A percentile compares a stretch with the other conserved stretches of the same genome.
These are phyloP conservation scores for Pelobates cultripes DNA, from an alignment of 2,797 vertebrate genomes.

Conservation along the genomic window DNA sequence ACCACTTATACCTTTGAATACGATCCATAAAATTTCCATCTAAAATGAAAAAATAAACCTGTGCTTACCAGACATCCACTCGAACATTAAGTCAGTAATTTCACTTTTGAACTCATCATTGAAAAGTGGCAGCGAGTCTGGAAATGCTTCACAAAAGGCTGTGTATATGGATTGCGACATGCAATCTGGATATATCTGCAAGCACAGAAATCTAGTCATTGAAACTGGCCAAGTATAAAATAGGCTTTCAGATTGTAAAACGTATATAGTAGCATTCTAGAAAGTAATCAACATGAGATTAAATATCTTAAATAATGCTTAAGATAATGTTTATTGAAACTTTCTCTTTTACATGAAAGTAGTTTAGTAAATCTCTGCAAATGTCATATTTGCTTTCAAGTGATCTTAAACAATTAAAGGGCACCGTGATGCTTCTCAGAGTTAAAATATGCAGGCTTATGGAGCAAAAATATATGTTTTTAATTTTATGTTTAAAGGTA, in stretches of 20 bases:
- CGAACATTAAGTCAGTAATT: constrained; percentile 62
- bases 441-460: no score
- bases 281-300: no score
- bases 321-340: no score
- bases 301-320: no score
- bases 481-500: no score
- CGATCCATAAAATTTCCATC: background rate
- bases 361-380: no score
- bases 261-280: background rate
- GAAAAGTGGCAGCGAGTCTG: constrained; percentile 61
- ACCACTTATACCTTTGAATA: no score
- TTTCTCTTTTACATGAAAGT: no score
- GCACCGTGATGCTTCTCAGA: no score
- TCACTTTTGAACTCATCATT: constrained; percentile 65
- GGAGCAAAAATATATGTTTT: no score
- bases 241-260: background rate
- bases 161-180: constrained; percentile 65
- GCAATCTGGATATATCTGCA: constrained; percentile 66
- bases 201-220: constrained; percentile 45
- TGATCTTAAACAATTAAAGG: no score
- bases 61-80: constrained; percentile 69
- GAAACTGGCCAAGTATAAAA: background rate
- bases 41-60: background rate
- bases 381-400: no score
- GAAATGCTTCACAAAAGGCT: constrained; percentile 66